These are phyloP conservation scores for Onthophagus sagittarius DNA, from an alignment of 2,888 invertebrate species.

Conservation along the genomic window DNA sequence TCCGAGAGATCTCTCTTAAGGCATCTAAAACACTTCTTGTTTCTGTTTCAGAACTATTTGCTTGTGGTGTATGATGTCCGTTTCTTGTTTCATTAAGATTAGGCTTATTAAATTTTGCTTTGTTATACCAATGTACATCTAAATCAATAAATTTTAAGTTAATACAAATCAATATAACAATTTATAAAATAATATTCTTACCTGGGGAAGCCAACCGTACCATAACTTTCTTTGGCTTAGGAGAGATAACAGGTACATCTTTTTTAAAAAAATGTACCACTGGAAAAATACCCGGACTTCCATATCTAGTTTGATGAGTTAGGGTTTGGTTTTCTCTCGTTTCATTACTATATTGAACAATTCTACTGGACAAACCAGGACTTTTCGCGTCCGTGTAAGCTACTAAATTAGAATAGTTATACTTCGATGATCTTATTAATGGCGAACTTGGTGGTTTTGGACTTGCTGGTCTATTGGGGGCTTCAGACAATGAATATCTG, in stretches of 20 bases:
- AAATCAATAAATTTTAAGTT: background rate
- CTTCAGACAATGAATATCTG: conserved; percentile 22
- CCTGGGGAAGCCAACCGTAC: conserved; percentile 40
- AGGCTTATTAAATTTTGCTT: conserved; percentile 14
- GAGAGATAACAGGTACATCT: conserved; percentile 41
- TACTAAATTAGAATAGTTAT: conserved; percentile 28
- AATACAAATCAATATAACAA: background rate
- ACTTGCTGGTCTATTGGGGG: conserved; percentile 3
- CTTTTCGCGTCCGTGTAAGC: conserved; percentile 53
- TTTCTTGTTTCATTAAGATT: conserved; percentile 10
- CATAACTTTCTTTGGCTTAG: conserved; percentile 39
- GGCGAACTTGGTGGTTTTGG: background rate
- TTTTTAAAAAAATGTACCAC: conserved; percentile 51
- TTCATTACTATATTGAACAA: conserved; percentile 51
- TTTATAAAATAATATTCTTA: conserved; percentile 14
- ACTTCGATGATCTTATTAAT: background rate
- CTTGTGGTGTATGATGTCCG: conserved; percentile 33
- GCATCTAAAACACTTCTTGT: conserved; percentile 55
- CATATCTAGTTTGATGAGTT: conserved; percentile 46
- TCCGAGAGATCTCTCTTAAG: conserved; percentile 55
- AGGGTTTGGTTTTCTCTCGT: conserved; percentile 31
- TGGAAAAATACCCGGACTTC: conserved; percentile 50
- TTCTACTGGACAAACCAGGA: conserved; percentile 51
- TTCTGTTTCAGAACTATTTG: conserved; percentile 42
- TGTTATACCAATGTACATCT: conserved; percentile 21